Evolutionary conservation across 2,797 vertebrate genomes (phyloP).

Genomic region (Onychomys arenicola): DNA sequence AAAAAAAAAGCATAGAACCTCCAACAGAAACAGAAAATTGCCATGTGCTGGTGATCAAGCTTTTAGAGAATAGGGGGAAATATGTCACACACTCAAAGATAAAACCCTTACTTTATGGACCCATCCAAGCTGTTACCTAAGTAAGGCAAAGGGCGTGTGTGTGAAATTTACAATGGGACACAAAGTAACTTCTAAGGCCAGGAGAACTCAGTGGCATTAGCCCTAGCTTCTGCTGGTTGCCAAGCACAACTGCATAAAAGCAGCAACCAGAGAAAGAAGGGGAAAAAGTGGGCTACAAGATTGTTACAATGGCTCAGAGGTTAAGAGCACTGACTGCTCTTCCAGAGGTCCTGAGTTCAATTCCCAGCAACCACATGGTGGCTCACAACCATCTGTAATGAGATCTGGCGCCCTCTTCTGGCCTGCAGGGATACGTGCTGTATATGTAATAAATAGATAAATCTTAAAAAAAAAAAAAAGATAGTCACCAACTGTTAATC

Average conservation of each 20-base stretch:
- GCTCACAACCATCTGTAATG: too few species aligned
- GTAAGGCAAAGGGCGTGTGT: not conserved
- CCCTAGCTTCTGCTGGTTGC: not conserved
- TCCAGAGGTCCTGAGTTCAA: too few species aligned
- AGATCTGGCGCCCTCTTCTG: too few species aligned
- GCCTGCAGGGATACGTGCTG: too few species aligned
- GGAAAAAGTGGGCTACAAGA: not conserved
- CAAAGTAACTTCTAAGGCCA: not conserved
- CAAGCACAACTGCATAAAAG: not conserved
- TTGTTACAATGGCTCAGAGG: too few species aligned
- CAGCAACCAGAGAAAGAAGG: rapidly evolving
- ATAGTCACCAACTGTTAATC: not conserved
- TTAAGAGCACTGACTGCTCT: too few species aligned
- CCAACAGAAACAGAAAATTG: not conserved
- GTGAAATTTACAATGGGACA: too few species aligned
- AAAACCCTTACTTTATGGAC: not conserved
- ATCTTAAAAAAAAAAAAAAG: too few species aligned
- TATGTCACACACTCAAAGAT: too few species aligned
- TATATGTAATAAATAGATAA: too few species aligned
- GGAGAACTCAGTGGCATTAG: not conserved
- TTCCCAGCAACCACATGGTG: too few species aligned
- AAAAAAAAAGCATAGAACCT: not conserved
- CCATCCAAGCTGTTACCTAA: too few species aligned
- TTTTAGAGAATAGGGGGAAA: not conserved
- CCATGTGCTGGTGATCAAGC: not conserved